These are phyloP conservation scores for Lycocerus yunnanus DNA, from an alignment of 2,888 invertebrate species.

Conservation along the genomic window DNA sequence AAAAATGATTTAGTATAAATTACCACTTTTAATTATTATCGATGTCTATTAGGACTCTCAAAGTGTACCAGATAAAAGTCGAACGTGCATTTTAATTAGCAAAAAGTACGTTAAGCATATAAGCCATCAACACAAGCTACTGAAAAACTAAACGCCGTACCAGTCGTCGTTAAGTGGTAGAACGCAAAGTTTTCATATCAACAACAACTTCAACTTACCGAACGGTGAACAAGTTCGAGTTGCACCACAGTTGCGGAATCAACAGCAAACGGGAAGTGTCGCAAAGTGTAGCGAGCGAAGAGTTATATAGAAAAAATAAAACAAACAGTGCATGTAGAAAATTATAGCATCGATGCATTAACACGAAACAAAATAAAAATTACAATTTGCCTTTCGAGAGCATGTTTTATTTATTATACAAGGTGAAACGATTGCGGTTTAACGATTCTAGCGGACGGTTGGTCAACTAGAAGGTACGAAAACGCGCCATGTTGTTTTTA, in stretches of 20 bases:
- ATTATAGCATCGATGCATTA: slow-evolving; percentile 42
- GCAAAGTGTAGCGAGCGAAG: slow-evolving; percentile 57
- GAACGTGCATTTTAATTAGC: neutral
- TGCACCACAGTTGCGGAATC: slow-evolving; percentile 46
- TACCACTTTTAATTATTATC: too few species aligned
- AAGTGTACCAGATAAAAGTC: neutral
- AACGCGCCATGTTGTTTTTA: neutral
- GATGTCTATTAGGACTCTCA: neutral
- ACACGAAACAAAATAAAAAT: slow-evolving; percentile 7
- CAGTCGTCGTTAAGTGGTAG: slow-evolving; percentile 2
- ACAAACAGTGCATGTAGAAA: slow-evolving; percentile 58
- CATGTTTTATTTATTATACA: neutral
- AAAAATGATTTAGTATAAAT: too few species aligned
- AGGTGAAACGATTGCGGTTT: neutral
- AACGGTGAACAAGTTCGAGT: slow-evolving; percentile 45
- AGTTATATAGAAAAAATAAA: slow-evolving; percentile 57
- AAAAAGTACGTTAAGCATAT: neutral
- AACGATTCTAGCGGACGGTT: neutral
- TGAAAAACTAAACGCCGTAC: neutral
- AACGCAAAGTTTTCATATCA: slow-evolving; percentile 30
- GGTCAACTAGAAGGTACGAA: slow-evolving; percentile 3
- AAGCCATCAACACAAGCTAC: slow-evolving; percentile 1
- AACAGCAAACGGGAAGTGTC: slow-evolving; percentile 54
- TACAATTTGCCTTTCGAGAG: neutral
- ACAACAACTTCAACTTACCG: slow-evolving; percentile 51